Percentiles rank a stretch among this genome's conserved stretches.
These are phyloP conservation scores for Drosophila azteca DNA, from an alignment of 1,140 invertebrate species.

Conservation along the genomic window DNA sequence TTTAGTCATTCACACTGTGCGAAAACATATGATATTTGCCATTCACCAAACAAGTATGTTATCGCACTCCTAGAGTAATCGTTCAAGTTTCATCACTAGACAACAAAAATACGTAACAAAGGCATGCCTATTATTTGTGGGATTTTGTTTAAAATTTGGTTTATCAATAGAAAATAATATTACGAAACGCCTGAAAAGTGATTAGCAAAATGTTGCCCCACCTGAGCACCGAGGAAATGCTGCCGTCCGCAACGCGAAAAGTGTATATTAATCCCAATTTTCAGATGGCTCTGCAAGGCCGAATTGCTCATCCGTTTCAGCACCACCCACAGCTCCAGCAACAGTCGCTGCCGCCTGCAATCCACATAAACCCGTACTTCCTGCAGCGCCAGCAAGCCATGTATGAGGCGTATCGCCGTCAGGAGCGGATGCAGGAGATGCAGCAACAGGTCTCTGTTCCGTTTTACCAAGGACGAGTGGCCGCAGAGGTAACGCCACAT, in stretches of 20 bases:
- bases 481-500: neutral
- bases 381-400: slow-evolving; percentile 55
- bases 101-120: no score
- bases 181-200: neutral
- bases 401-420: slow-evolving; percentile 23
- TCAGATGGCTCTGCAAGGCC: slow-evolving; percentile 56
- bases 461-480: neutral
- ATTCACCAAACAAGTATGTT: no score
- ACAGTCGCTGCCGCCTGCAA: slow-evolving; percentile 45
- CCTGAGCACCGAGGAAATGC: slow-evolving; percentile 48
- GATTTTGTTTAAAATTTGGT: no score
- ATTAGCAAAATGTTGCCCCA: slow-evolving; percentile 62
- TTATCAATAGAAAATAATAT: no score
- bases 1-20: no score
- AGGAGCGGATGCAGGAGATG: slow-evolving; percentile 21
- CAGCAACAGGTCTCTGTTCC: slow-evolving; percentile 25
- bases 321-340: slow-evolving; percentile 13
- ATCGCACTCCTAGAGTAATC: no score
- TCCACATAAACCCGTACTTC: slow-evolving; percentile 71
- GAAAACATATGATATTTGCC: no score
- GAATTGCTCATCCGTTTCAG: slow-evolving; percentile 30
- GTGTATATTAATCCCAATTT: slow-evolving; percentile 77
- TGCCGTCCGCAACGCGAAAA: slow-evolving; percentile 52
- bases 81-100: no score
- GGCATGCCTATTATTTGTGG: no score